Evolutionary conservation across 2,888 invertebrate species (phyloP).

Genomic region (Formica aserva): DNA sequence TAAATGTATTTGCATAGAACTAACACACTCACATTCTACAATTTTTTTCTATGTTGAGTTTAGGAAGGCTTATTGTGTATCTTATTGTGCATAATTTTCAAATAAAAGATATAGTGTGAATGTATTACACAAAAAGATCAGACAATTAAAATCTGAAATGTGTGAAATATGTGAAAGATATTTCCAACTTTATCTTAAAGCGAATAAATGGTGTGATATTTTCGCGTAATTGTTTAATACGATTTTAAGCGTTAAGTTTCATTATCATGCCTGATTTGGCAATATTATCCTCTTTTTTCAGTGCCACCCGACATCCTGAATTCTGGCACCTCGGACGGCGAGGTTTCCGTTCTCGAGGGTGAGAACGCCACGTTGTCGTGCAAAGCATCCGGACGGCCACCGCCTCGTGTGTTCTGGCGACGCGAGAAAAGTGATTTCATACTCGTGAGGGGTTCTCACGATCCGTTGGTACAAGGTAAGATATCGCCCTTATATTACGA

Average conservation of each 20-base stretch:
- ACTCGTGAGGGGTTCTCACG: slow-evolving; percentile 79
- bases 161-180: background rate
- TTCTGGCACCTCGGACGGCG: slow-evolving; percentile 91
- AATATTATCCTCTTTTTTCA: slow-evolving; percentile 85
- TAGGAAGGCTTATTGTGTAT: background rate
- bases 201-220: background rate
- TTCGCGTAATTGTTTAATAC: background rate
- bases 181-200: background rate
- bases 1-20: background rate
- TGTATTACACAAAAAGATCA: background rate
- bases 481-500: slow-evolving; percentile 44
- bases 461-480: slow-evolving; percentile 78
- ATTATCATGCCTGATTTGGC: background rate
- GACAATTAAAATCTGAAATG: background rate
- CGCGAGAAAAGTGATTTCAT: slow-evolving; percentile 81
- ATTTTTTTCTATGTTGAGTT: slow-evolving; percentile 54
- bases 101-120: background rate
- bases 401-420: slow-evolving; percentile 88
- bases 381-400: slow-evolving; percentile 91
- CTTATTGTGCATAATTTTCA: background rate
- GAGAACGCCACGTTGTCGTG: slow-evolving; percentile 92
- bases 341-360: slow-evolving; percentile 91
- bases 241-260: background rate
- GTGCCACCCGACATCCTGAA: slow-evolving; percentile 93
- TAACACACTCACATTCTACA: background rate